phyloP scores from a whole-genome alignment of 1,140 invertebrate species.

The Drosophila mayri region DNA sequence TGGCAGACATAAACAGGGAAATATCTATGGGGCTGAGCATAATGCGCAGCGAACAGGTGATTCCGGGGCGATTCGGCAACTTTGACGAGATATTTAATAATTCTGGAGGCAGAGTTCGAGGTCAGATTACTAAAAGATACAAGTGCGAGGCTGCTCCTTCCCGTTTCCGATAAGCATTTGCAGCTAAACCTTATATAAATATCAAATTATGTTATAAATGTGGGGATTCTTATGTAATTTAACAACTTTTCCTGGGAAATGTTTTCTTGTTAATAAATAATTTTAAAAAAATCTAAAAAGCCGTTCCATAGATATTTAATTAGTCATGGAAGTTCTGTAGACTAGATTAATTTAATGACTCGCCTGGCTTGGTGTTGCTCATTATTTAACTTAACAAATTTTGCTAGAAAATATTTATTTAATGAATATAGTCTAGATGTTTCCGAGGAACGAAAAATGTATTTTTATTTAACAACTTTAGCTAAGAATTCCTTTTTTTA shows the following conservation, averaged over 20 bases:
- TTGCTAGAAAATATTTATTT: no score
- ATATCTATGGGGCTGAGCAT: conserved; percentile 27
- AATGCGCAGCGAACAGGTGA: conserved; percentile 34
- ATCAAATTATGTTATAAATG: no score
- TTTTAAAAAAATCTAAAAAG: background rate
- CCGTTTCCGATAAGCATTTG: background rate
- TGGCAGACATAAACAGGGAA: conserved; percentile 49
- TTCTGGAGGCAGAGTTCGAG: background rate
- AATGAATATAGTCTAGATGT: no score
- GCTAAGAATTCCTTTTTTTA: background rate
- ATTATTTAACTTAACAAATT: no score
- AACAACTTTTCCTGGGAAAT: background rate
- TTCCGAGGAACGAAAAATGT: no score
- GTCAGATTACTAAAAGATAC: background rate
- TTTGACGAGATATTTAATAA: conserved; percentile 11
- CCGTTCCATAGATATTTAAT: no score
- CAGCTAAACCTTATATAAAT: background rate
- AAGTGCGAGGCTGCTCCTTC: background rate
- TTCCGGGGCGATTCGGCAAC: background rate
- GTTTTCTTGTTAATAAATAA: background rate
- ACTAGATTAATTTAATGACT: no score
- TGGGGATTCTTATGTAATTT: background rate
- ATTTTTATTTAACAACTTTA: background rate
- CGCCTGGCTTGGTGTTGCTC: no score
- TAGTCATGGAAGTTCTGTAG: no score